Evolutionary conservation across 2,113 vertebrate species (phyloP), one percentile per base, ranked within the genome.

Genomic region (Fulica atra): DNA sequence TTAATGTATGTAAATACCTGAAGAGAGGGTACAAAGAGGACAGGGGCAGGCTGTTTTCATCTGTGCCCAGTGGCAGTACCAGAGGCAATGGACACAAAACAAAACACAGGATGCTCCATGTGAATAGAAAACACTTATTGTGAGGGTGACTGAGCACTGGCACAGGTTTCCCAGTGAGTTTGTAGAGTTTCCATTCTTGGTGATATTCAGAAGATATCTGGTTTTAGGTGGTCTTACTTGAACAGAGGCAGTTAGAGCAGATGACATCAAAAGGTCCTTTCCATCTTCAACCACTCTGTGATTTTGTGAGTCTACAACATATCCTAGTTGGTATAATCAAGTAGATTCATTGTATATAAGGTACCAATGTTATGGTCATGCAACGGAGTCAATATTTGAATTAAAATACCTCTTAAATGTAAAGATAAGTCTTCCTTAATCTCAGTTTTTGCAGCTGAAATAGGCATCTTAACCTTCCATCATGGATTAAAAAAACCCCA

Each of bases 401-500:
- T n/a, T 56, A 68, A 86, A 63, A 56, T 23, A 48, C 0, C 48
- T 36, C 83, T 57, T 42, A 38, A 44, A 80, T 35, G 3, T 48
- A 61, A 88, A 79, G 44, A 36, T 51, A 59, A 6, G 3, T 85
- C 70, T 17, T 42, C 15, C 48, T 71, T 40, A 57, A 25, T 70
- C 25, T 65, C 25, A 60, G 6, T 3, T 81, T 78, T 61, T 86
- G 33, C 42, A 69, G 17, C 11, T 69, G 33, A 44, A 76, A 56
- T 15, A 40, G 0, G 0, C 3, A 19, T 46, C 16, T 20, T 16
- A 36, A 5, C 1, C 31, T n/a, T 63, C 7, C 14, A 15, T 31
- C 5, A 9, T 2, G 2, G 14, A 80, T 36, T 36, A 40, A 63
- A 13, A 9, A 33, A 57, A 54, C 19, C n/a, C 5, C 46, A 28